These are phyloP conservation scores for Equus quagga DNA, from an alignment of 2,113 vertebrate species.

Conservation along the genomic window DNA sequence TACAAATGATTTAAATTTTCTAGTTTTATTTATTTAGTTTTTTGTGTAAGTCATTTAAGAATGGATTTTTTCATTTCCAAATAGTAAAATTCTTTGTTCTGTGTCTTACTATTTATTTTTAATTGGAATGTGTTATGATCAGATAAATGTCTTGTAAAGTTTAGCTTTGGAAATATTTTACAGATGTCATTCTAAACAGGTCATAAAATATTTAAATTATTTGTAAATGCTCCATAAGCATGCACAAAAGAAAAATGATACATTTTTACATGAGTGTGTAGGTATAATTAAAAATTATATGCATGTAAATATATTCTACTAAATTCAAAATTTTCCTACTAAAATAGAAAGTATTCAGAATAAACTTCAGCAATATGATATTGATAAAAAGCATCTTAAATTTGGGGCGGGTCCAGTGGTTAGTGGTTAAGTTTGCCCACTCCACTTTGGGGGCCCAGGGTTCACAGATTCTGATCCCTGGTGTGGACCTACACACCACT, in stretches of 20 bases:
- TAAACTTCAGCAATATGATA: background rate
- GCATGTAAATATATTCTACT: background rate
- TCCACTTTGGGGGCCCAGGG: no score
- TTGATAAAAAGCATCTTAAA: background rate
- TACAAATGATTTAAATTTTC: background rate
- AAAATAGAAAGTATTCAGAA: background rate
- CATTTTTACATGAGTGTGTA: background rate
- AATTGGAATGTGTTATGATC: background rate
- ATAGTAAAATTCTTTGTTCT: background rate
- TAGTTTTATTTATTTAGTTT: background rate
- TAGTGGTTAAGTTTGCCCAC: no score
- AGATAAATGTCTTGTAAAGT: background rate
- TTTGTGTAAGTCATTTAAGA: background rate
- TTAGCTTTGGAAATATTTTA: background rate
- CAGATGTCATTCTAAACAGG: background rate
- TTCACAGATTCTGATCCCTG: no score
- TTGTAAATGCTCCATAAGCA: background rate
- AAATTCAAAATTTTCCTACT: background rate
- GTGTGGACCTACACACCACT: no score
- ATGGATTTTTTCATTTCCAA: background rate
- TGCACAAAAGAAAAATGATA: background rate
- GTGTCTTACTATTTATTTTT: background rate
- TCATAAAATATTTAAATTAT: background rate
- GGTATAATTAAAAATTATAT: background rate
- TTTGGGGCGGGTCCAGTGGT: no score